Conservation (phyloP, 2,888 invertebrate genomes). For the Orthosia incerta region DNA sequence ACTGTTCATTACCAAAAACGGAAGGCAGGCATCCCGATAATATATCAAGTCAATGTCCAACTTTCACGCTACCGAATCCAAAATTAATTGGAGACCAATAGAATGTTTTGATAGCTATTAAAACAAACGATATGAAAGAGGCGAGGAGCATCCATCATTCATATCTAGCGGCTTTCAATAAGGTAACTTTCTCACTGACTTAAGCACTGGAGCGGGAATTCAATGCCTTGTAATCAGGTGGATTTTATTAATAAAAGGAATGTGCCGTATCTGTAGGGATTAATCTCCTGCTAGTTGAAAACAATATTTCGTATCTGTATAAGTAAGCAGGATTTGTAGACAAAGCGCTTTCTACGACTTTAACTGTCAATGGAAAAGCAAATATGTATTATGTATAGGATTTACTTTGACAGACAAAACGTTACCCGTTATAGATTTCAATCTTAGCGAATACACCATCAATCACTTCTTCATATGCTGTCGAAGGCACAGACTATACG, state of each 20-base stretch:
- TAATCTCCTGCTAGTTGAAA: slow-evolving; percentile 22
- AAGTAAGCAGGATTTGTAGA: not conserved
- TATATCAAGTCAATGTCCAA: slow-evolving; percentile 53
- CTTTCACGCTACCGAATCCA: slow-evolving; percentile 68
- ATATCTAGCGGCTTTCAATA: slow-evolving; percentile 69
- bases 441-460: not conserved
- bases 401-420: not conserved
- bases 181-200: slow-evolving; percentile 54
- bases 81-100: slow-evolving; percentile 68
- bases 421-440: not conserved
- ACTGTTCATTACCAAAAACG: slow-evolving; percentile 40
- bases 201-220: slow-evolving; percentile 30
- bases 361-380: slow-evolving; percentile 1
- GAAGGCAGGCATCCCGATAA: slow-evolving; percentile 44
- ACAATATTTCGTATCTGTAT: slow-evolving; percentile 10
- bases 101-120: slow-evolving; percentile 70
- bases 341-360: not conserved
- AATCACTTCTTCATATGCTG: not conserved
- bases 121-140: slow-evolving; percentile 66
- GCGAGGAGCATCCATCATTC: slow-evolving; percentile 72
- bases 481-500: not conserved
- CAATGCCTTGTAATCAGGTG: slow-evolving; percentile 47
- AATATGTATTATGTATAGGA: not conserved
- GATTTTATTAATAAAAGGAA: slow-evolving; percentile 57
- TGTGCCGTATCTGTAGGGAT: slow-evolving; percentile 42